These are phyloP conservation scores for Subanguina moxae DNA, from an alignment of 1,140 invertebrate genomes.

Conservation along the genomic window DNA sequence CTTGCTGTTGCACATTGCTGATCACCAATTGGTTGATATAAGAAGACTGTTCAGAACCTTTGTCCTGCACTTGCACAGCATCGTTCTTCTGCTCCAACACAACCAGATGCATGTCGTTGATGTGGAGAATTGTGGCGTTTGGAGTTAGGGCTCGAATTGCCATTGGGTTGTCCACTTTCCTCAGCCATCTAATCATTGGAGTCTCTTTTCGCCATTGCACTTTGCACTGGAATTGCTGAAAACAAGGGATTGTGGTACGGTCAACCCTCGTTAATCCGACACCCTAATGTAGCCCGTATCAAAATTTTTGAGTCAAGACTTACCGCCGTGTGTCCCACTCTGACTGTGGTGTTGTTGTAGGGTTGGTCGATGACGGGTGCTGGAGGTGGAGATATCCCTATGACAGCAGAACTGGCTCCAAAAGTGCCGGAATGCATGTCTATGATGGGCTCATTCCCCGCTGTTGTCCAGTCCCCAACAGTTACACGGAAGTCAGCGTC, in stretches of 20 bases:
- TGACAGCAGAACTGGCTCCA: not conserved
- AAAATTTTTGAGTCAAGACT: not conserved
- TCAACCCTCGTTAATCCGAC: too few relatives aligned
- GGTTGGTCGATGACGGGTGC: constrained; percentile 27
- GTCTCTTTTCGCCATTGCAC: constrained; percentile 28
- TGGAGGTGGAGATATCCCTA: constrained; percentile 1
- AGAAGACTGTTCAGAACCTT: constrained; percentile 5
- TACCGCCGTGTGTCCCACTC: constrained; percentile 22
- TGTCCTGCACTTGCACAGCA: constrained; percentile 10
- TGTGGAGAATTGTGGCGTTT: constrained; percentile 31
- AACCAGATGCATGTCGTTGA: constrained; percentile 26
- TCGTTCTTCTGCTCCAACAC: constrained; percentile 32
- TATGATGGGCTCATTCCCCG: not conserved
- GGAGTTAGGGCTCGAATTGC: constrained; percentile 1
- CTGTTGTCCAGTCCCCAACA: not conserved
- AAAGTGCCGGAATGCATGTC: constrained; percentile 6
- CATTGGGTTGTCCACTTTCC: constrained; percentile 20
- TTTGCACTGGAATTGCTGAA: constrained; percentile 26
- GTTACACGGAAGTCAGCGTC: constrained; percentile 22
- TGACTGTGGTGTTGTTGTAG: constrained; percentile 24
- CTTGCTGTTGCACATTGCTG: constrained; percentile 24
- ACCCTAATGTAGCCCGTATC: not conserved
- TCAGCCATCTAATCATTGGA: constrained; percentile 29
- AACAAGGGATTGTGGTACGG: not conserved
- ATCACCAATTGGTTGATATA: constrained; percentile 32